A percentile compares a stretch with the other conserved stretches of the same genome.
phyloP scores from a whole-genome alignment of 2,113 vertebrate genomes.

The Paradoxurus hermaphroditus region DNA sequence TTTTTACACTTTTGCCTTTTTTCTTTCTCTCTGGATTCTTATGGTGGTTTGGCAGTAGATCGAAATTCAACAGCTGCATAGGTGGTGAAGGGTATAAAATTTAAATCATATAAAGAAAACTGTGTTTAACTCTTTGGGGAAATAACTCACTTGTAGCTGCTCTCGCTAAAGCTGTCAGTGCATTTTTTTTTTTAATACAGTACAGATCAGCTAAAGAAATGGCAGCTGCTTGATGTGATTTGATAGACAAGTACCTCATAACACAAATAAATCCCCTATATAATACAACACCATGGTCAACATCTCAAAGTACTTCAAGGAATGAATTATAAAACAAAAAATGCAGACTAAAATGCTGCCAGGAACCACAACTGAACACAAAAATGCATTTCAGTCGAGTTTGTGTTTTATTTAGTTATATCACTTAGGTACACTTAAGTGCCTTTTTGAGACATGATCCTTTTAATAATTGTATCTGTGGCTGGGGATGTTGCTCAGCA shows the following conservation, averaged over 20 bases:
- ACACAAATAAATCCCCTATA: slow-evolving; percentile 75
- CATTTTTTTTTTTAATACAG: slow-evolving; percentile 72
- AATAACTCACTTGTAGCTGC: slow-evolving; percentile 80
- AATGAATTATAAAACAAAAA: slow-evolving; percentile 73
- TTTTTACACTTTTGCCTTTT: neutral
- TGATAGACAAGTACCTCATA: slow-evolving; percentile 78
- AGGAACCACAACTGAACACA: slow-evolving; percentile 26
- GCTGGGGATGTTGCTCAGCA: neutral
- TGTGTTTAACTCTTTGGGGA: slow-evolving; percentile 73
- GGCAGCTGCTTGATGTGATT: slow-evolving; percentile 33
- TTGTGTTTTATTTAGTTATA: slow-evolving; percentile 49
- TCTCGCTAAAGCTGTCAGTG: slow-evolving; percentile 71
- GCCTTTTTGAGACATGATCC: slow-evolving; percentile 19
- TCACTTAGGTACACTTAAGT: slow-evolving; percentile 12
- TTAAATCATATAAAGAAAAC: slow-evolving; percentile 65
- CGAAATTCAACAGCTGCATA: slow-evolving; percentile 51
- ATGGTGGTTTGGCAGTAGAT: slow-evolving; percentile 10
- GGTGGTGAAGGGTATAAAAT: slow-evolving; percentile 67
- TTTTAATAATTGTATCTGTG: slow-evolving; percentile 41
- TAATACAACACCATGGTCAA: slow-evolving; percentile 77
- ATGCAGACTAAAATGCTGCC: slow-evolving; percentile 41
- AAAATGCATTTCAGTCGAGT: neutral
- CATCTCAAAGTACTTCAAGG: slow-evolving; percentile 65
- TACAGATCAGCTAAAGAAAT: slow-evolving; percentile 79
- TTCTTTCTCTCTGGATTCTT: slow-evolving; percentile 8